These are phyloP conservation scores for Kuschelorhynchus macadamiae DNA, from an alignment of 2,888 invertebrate species.

Conservation along the genomic window DNA sequence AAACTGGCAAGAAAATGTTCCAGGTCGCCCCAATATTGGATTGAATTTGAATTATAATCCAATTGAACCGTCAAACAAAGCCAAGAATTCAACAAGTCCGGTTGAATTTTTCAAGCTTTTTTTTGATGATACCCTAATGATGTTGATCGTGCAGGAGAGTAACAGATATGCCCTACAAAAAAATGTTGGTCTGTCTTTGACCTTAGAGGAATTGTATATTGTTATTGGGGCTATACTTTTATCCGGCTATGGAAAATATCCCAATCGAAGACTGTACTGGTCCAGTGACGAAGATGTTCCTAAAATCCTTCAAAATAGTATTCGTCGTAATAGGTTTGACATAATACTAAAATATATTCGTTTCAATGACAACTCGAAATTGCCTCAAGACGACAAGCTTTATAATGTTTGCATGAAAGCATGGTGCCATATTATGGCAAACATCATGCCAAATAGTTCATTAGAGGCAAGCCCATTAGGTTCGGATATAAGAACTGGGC, in stretches of 20 bases:
- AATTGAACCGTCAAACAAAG: too few species aligned
- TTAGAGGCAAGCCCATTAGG: constrained; percentile 53
- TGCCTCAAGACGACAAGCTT: constrained; percentile 40
- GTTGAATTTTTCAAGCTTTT: constrained; percentile 16
- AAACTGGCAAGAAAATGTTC: too few species aligned
- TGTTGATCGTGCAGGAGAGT: constrained; percentile 25
- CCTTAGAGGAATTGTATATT: constrained; percentile 38
- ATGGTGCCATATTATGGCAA: constrained; percentile 55
- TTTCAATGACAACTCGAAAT: constrained; percentile 39
- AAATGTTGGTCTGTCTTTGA: constrained; percentile 40
- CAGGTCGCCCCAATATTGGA: too few species aligned
- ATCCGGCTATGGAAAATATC: constrained; percentile 49
- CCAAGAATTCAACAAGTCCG: too few species aligned
- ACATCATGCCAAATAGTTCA: constrained; percentile 53
- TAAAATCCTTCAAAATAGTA: constrained; percentile 41
- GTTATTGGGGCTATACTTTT: constrained; percentile 43
- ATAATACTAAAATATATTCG: constrained; percentile 33
- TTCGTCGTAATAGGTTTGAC: constrained; percentile 46
- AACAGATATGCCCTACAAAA: constrained; percentile 43
- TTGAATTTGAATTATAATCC: too few species aligned
- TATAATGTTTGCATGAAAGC: constrained; percentile 52
- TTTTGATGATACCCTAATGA: constrained; percentile 35
- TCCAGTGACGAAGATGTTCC: constrained; percentile 36
- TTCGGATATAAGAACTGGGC: constrained; percentile 57
- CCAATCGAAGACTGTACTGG: constrained; percentile 49